A percentile compares a stretch with the other conserved stretches of the same genome.
Evolutionary conservation across 2,113 vertebrate genomes (phyloP).

Genomic region (Motacilla tschutschensis): DNA sequence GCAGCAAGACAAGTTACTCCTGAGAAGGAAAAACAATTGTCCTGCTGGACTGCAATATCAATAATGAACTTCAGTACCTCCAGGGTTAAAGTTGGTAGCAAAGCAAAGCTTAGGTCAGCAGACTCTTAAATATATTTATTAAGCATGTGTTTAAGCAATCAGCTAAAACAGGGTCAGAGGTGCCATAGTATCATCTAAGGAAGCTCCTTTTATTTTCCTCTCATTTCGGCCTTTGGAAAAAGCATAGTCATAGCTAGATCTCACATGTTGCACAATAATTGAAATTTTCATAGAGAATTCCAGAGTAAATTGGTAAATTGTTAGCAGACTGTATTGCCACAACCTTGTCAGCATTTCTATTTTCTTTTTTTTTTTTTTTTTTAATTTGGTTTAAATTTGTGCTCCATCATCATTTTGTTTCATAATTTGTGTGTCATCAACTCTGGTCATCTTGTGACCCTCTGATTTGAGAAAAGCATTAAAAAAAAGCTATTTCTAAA

Average conservation of each 20-base stretch:
- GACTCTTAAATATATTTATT: not conserved
- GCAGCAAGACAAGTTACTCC: not conserved
- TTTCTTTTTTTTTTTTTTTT: not conserved
- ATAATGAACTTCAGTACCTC: not conserved
- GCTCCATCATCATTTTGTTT: not conserved
- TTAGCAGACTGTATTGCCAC: not conserved
- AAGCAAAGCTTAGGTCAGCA: not conserved
- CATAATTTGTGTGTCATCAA: not conserved
- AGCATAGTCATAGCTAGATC: not conserved
- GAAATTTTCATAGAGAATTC: conserved; percentile 30
- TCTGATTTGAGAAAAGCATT: not conserved
- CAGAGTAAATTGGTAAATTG: conserved; percentile 34
- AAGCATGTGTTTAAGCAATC: not conserved
- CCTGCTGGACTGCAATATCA: not conserved
- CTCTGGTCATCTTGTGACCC: not conserved
- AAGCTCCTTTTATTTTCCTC: not conserved
- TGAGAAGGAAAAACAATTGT: not conserved
- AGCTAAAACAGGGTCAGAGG: not conserved
- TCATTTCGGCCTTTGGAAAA: not conserved
- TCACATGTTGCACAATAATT: conserved; percentile 10
- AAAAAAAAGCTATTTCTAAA: not conserved
- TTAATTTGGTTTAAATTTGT: not conserved
- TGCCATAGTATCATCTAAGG: not conserved
- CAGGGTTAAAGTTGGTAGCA: not conserved
- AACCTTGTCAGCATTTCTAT: conserved; percentile 5